Evolutionary conservation across 2,888 invertebrate genomes (phyloP).

Genomic region (Elgonia sp.): DNA sequence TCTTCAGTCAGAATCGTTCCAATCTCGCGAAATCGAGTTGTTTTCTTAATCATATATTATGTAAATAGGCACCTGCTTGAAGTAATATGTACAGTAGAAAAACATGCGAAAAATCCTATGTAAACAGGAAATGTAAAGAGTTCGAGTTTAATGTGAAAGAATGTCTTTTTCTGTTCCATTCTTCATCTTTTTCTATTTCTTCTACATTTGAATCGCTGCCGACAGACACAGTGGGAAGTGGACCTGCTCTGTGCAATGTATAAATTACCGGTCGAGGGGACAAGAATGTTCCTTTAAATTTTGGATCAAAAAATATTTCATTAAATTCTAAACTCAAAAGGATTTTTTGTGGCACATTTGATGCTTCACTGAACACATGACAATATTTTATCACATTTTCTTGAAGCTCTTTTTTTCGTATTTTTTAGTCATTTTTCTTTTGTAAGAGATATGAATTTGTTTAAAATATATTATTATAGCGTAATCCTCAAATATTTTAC

Average conservation of each 20-base stretch:
- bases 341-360: conserved; percentile 61
- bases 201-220: conserved; percentile 15
- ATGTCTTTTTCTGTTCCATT: not conserved
- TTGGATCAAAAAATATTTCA: conserved; percentile 60
- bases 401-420: conserved; percentile 24
- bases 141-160: conserved; percentile 40
- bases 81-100: conserved; percentile 66
- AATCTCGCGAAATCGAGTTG: conserved; percentile 58
- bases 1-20: conserved; percentile 21
- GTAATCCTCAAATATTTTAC: too few relatives aligned
- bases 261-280: conserved; percentile 51
- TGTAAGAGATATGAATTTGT: not conserved
- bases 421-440: not conserved
- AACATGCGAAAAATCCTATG: conserved; percentile 55
- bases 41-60: conserved; percentile 35
- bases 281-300: conserved; percentile 36
- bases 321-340: conserved; percentile 42
- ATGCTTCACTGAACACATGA: conserved; percentile 25
- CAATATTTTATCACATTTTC: conserved; percentile 45
- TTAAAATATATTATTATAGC: conserved; percentile 31
- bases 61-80: conserved; percentile 70
- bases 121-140: conserved; percentile 49
- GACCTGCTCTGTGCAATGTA: conserved; percentile 44
- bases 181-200: not conserved
- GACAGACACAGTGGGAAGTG: conserved; percentile 58